Evolutionary conservation across 1,140 invertebrate species (phyloP).

Genomic region (Anadara kagoshimensis): DNA sequence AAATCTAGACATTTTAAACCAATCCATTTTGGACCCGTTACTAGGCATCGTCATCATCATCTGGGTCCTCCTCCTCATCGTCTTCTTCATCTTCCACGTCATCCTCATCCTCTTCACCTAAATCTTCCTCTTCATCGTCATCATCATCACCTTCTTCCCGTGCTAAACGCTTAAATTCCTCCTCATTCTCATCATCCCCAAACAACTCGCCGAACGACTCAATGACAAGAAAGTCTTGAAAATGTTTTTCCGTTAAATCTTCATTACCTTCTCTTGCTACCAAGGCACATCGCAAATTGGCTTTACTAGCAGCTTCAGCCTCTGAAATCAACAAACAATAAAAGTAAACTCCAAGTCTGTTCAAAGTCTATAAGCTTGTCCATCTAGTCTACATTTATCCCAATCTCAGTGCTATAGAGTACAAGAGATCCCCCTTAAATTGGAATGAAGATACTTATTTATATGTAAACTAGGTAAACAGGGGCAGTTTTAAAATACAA

Average conservation of each 20-base stretch:
- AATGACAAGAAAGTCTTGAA: conserved; percentile 78
- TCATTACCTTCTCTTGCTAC: conserved; percentile 87
- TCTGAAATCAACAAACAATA: conserved; percentile 77
- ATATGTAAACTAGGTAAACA: too few relatives aligned
- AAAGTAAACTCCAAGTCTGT: neutral
- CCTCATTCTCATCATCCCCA: conserved; percentile 61
- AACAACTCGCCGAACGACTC: conserved; percentile 75
- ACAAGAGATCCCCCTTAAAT: too few relatives aligned
- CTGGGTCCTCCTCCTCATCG: conserved; percentile 54
- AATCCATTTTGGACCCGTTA: too few relatives aligned
- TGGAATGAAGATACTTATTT: too few relatives aligned
- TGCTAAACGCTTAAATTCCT: conserved; percentile 53
- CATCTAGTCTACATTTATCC: neutral
- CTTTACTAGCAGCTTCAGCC: conserved; percentile 84
- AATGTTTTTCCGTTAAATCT: conserved; percentile 79
- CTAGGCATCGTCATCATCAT: conserved; percentile 39
- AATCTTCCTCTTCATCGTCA: conserved; percentile 44
- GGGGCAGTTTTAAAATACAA: too few relatives aligned
- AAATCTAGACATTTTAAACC: too few relatives aligned
- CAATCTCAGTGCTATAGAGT: too few relatives aligned
- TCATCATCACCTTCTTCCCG: conserved; percentile 47
- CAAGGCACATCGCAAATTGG: conserved; percentile 82
- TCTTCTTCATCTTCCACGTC: conserved; percentile 55
- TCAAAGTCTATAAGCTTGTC: neutral
- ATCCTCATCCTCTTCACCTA: conserved; percentile 41